These are phyloP conservation scores for Amniataba percoides DNA, from an alignment of 2,797 vertebrate species.

Conservation along the genomic window DNA sequence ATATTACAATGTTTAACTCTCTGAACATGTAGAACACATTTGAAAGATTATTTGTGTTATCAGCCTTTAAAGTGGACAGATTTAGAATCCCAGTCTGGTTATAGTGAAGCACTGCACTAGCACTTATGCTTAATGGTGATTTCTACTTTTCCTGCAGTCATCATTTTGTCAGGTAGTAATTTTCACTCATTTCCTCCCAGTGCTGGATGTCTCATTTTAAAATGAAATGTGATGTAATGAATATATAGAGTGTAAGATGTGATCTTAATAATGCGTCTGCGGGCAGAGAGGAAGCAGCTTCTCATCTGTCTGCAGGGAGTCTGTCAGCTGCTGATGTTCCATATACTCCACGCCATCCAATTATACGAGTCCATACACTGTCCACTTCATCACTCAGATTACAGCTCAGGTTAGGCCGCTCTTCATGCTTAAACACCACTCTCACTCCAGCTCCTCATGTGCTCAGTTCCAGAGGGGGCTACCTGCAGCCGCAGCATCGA, in stretches of 20 bases:
- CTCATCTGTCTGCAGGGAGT: slow-evolving; percentile 39
- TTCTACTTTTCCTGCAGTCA: slow-evolving; percentile 20
- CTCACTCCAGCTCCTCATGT: slow-evolving; percentile 28
- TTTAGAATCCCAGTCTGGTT: slow-evolving; percentile 17
- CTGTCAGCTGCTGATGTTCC: slow-evolving; percentile 22
- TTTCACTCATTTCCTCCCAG: slow-evolving; percentile 41
- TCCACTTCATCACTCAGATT: slow-evolving; percentile 43
- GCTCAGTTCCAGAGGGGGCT: slow-evolving; percentile 20
- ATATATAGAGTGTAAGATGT: slow-evolving; percentile 31
- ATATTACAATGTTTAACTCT: not conserved
- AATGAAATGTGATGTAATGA: slow-evolving; percentile 55
- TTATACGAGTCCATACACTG: slow-evolving; percentile 31
- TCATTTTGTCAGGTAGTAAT: slow-evolving; percentile 50
- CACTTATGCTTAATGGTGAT: slow-evolving; percentile 31
- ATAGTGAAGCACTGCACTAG: slow-evolving; percentile 12
- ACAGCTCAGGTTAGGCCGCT: slow-evolving; percentile 35
- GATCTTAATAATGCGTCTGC: slow-evolving; percentile 53
- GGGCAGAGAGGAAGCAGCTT: slow-evolving; percentile 22
- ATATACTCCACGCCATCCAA: slow-evolving; percentile 35
- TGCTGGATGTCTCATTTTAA: slow-evolving; percentile 40
- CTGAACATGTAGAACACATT: not conserved
- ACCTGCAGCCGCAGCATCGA: not conserved
- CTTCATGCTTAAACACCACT: slow-evolving; percentile 31
- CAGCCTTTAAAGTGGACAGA: not conserved
- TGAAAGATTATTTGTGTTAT: slow-evolving; percentile 1